Evolutionary conservation across 2,888 invertebrate genomes (phyloP).

Genomic region (Trichopoda pennipes): DNA sequence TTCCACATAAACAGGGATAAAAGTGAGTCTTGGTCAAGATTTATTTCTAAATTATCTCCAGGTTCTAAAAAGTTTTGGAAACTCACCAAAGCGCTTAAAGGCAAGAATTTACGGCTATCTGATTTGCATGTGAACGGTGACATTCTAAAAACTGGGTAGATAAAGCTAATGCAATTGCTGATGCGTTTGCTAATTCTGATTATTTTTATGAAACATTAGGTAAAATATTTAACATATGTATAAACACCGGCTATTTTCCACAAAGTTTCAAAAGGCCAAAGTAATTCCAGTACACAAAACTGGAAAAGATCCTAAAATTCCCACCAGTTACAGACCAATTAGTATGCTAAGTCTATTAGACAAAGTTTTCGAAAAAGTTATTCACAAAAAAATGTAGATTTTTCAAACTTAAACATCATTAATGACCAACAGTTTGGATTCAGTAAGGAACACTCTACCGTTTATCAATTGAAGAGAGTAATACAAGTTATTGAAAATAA

Average conservation of each 20-base stretch:
- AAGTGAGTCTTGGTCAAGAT: constrained; percentile 2
- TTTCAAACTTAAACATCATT: not conserved
- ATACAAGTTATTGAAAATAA: constrained; percentile 1
- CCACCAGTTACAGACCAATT: no score
- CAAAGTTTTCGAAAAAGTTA: not conserved
- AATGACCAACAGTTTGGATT: constrained; percentile 3
- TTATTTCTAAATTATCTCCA: no score
- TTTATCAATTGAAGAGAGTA: constrained; percentile 37
- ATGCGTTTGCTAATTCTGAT: not conserved
- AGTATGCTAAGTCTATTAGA: no score
- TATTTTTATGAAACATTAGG: not conserved
- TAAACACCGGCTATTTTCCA: not conserved
- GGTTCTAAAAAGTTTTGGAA: constrained; percentile 19
- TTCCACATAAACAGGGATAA: not conserved
- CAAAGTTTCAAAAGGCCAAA: not conserved
- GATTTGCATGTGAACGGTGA: not conserved
- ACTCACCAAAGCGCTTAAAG: not conserved
- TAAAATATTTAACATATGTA: not conserved
- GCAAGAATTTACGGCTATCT: no score
- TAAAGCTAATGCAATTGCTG: constrained; percentile 27
- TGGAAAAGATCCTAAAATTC: no score
- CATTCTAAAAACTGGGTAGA: not conserved
- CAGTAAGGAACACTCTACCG: constrained; percentile 19
- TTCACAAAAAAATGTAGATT: not conserved
- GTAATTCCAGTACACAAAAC: no score